Evolutionary conservation across 2,888 invertebrate species (phyloP), one percentile per base, ranked within the genome.

Genomic region (Stomorhina lunata): DNA sequence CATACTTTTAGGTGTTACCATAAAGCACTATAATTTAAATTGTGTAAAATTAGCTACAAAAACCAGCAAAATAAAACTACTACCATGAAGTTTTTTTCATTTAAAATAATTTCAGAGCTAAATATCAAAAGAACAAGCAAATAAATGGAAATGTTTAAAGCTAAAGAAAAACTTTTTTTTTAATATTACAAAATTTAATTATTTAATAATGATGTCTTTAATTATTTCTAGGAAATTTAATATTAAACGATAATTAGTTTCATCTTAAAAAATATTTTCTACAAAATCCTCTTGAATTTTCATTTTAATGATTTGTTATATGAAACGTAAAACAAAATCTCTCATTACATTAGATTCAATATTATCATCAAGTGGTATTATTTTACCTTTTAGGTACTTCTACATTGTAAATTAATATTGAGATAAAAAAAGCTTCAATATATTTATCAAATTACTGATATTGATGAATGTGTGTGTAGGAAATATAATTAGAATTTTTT

Each of bases 1-100:
- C 86, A 85, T 85, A 85, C 86, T 87, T 87, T 86, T 84, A 87
- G 86, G 83, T 83, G 84, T 84, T 78, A 81, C 63, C 65, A 76
- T 69, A 72, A 84, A 79, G 78, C 71, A 84, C 83, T 81, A 78
- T 85, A 85, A 85, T 83, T 85, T 84, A 85, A 84, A 83, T 68
- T 68, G 84, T 80, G 55, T 80, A 79, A 75, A 80, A 71, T 77
- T 76, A 80, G 76, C 80, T 80, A 72, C 40, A 80, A 80, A 69
- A 71, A 15, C 3, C 69, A 55, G 37, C 68, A 77, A 50, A 37
- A 59, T 68, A 65, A 34, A 73, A 27, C 50, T 12, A 61, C 50
- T 53, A 5, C 40, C 61, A 17, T 48, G 12, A 34, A 34, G 34
- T 45, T 17, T 17, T 29, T 69, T 12, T 55, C 40, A 32, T 45